These are phyloP conservation scores for Lethenteron camtschaticum DNA, from an alignment of 2,113 vertebrate species.

Conservation along the genomic window DNA sequence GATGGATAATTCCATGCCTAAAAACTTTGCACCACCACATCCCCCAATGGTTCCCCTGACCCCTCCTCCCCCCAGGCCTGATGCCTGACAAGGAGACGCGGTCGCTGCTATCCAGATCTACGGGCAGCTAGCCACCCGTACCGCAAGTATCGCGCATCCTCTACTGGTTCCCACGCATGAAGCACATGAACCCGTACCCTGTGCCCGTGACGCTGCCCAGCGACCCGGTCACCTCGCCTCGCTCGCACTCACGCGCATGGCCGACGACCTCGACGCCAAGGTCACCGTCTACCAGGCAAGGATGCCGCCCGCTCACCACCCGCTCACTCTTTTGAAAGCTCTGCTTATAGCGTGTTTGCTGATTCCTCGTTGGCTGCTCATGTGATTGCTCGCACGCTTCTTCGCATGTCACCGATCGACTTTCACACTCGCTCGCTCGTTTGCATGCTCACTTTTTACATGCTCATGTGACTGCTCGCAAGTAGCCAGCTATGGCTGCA, in stretches of 20 bases:
- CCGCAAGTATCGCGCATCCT: conserved; percentile 47
- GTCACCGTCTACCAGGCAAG: conserved; percentile 46
- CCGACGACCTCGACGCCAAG: conserved; percentile 28
- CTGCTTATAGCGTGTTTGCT: too few species aligned
- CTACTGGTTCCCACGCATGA: conserved; percentile 60
- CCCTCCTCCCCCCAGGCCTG: conserved; percentile 25
- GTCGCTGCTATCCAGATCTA: conserved; percentile 50
- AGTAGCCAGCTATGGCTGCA: too few species aligned
- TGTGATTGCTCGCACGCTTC: too few species aligned
- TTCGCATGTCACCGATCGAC: too few species aligned
- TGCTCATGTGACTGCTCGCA: too few species aligned
- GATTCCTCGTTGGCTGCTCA: too few species aligned
- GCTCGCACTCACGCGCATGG: conserved; percentile 36
- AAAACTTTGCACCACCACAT: too few species aligned
- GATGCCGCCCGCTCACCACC: not conserved
- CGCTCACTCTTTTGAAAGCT: not conserved
- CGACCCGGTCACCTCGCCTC: conserved; percentile 38
- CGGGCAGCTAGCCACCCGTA: conserved; percentile 41
- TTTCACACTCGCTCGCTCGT: too few species aligned
- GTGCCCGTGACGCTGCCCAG: conserved; percentile 26
- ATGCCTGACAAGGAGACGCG: conserved; percentile 44
- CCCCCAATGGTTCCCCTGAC: not conserved
- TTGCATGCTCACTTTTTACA: too few species aligned
- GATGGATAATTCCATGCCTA: too few species aligned
- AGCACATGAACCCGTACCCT: conserved; percentile 38